A percentile compares a stretch with the other conserved stretches of the same genome.
Conservation (phyloP, 2,888 invertebrate species). For the Emmelina monodactyla region DNA sequence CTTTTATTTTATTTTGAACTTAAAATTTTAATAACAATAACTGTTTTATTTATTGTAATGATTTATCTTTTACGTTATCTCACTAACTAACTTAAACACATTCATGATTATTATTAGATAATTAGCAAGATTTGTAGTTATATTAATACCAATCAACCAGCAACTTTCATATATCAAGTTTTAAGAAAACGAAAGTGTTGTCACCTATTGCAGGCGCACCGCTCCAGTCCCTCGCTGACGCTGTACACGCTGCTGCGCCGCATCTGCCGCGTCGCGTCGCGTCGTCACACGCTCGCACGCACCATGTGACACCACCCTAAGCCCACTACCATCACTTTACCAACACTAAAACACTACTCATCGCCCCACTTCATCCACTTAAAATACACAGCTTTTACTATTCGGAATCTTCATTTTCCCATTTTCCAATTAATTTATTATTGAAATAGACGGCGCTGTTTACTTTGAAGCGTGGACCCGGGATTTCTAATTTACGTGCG, state of each 20-base stretch:
- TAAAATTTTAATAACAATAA: too few species aligned
- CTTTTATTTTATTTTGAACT: too few species aligned
- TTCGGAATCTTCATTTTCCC: too few species aligned
- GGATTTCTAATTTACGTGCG: too few species aligned
- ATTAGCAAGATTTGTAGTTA: too few species aligned
- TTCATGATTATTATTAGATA: too few species aligned
- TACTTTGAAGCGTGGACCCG: neutral
- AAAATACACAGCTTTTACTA: neutral
- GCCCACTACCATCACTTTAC: neutral
- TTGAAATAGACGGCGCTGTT: neutral
- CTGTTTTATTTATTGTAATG: too few species aligned
- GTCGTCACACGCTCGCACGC: slow-evolving; percentile 31
- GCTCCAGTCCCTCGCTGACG: slow-evolving; percentile 59
- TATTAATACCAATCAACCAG: too few species aligned
- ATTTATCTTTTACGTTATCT: too few species aligned
- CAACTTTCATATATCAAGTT: too few species aligned
- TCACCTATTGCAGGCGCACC: slow-evolving; percentile 54
- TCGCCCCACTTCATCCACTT: neutral
- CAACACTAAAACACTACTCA: neutral
- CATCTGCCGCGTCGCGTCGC: slow-evolving; percentile 38
- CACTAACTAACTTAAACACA: too few species aligned
- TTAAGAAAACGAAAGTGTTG: too few species aligned
- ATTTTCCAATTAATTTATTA: neutral
- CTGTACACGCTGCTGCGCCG: slow-evolving; percentile 59
- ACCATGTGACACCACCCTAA: neutral